These are phyloP conservation scores for Malurus leucopterus DNA, from an alignment of 2,797 vertebrate genomes.

Conservation along the genomic window DNA sequence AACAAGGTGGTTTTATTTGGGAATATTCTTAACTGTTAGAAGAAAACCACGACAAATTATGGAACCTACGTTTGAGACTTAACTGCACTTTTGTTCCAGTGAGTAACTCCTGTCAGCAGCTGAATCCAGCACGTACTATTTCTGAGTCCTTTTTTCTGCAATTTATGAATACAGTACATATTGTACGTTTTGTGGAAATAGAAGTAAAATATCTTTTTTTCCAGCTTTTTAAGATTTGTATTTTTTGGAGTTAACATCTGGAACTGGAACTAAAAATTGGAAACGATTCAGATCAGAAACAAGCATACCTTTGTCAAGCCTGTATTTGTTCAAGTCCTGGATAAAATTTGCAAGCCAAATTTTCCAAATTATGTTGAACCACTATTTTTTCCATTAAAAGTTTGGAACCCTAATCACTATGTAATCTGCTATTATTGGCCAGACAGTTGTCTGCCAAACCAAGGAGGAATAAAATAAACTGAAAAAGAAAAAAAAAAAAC, in stretches of 20 bases:
- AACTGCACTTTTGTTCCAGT: neutral
- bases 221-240: neutral
- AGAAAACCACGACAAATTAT: neutral
- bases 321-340: constrained; percentile 46
- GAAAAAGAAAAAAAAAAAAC: neutral
- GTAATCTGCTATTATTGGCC: constrained; percentile 42
- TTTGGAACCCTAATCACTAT: neutral
- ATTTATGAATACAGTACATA: neutral
- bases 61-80: neutral
- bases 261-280: constrained; percentile 44
- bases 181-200: neutral
- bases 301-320: constrained; percentile 68
- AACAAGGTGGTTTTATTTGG: neutral
- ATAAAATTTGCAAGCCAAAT: constrained; percentile 24
- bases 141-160: neutral
- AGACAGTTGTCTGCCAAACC: constrained; percentile 35
- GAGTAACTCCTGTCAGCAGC: neutral
- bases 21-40: neutral
- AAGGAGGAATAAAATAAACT: constrained; percentile 4
- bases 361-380: constrained; percentile 38
- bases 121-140: neutral
- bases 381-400: constrained; percentile 41
- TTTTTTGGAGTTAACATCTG: constrained; percentile 59
- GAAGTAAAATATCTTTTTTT: constrained; percentile 51
- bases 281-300: constrained; percentile 64